Conservation (phyloP, 2,113 vertebrate species). For the Gallinago jamesoni region DNA sequence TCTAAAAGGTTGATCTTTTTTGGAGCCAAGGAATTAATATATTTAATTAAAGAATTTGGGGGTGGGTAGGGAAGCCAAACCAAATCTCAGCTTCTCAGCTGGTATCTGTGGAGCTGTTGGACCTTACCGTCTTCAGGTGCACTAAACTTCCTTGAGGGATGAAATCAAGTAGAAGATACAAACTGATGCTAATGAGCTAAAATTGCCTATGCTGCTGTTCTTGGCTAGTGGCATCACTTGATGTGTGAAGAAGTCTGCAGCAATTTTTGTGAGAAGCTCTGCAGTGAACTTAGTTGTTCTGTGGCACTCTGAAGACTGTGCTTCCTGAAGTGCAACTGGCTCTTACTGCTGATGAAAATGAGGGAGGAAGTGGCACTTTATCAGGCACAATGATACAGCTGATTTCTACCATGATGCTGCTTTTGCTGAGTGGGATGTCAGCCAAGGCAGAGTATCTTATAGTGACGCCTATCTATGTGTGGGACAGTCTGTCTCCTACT, state of each 20-base stretch:
- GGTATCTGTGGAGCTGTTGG: neutral
- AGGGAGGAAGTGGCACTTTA: neutral
- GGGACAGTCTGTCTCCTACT: neutral
- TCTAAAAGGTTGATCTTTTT: neutral
- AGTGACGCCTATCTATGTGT: neutral
- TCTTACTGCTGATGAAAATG: slow-evolving; percentile 35
- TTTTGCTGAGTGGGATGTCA: neutral
- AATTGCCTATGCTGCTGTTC: neutral
- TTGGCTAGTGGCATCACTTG: neutral
- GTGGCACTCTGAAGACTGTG: neutral
- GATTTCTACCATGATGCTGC: neutral
- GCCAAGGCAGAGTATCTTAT: neutral
- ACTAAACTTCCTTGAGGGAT: neutral
- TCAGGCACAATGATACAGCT: neutral
- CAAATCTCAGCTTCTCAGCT: neutral
- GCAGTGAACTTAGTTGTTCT: neutral
- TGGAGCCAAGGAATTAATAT: neutral
- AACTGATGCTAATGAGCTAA: neutral
- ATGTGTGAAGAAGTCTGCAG: neutral
- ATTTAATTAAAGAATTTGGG: neutral
- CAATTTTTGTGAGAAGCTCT: neutral
- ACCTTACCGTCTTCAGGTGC: neutral
- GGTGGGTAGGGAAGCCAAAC: neutral
- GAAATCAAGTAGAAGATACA: neutral
- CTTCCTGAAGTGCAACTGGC: slow-evolving; percentile 4